A percentile compares a stretch with the other conserved stretches of the same genome.
These are phyloP conservation scores for Nematostella vectensis DNA, from an alignment of 92 coral and sea anemone species.

Conservation along the genomic window DNA sequence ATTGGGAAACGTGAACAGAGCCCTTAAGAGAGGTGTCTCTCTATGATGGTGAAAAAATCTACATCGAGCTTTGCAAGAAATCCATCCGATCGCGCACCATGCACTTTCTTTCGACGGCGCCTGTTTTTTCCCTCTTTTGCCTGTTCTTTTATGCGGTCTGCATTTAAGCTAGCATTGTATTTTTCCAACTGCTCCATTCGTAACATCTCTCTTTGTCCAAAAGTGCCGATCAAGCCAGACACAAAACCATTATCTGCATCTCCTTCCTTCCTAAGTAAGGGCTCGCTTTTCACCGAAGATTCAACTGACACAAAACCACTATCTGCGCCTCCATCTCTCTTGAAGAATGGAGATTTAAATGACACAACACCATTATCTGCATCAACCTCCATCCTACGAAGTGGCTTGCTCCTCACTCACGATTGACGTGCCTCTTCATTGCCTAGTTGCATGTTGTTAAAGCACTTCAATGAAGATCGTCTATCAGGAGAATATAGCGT, in stretches of 20 bases:
- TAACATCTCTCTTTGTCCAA: slow-evolving; percentile 34
- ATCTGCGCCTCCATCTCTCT: no score
- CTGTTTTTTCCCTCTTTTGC: slow-evolving; percentile 29
- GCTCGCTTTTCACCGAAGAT: no score
- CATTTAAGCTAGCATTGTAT: slow-evolving; percentile 39
- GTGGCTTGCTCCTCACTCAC: slow-evolving; percentile 22
- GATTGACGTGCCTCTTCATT: slow-evolving; percentile 18
- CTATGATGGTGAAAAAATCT: slow-evolving; percentile 46
- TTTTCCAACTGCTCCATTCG: slow-evolving; percentile 23
- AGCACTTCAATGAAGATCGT: no score
- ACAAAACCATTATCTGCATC: no score
- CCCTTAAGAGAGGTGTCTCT: no score
- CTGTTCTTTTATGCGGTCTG: slow-evolving; percentile 32
- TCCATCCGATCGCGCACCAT: slow-evolving; percentile 48
- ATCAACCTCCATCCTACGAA: no score
- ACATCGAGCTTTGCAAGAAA: slow-evolving; percentile 39
- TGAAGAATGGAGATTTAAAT: no score
- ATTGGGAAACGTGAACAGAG: not conserved
- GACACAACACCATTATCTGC: no score
- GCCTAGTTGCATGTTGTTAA: slow-evolving; percentile 18
- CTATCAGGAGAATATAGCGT: slow-evolving; percentile 17
- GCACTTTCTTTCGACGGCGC: slow-evolving; percentile 34
- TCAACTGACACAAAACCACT: no score
- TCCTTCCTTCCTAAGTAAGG: not conserved
- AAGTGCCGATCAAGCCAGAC: slow-evolving; percentile 32